phyloP scores from a whole-genome alignment of 35 echinoderm and acorn worm genomes.

The Nesometra sesokonis region DNA sequence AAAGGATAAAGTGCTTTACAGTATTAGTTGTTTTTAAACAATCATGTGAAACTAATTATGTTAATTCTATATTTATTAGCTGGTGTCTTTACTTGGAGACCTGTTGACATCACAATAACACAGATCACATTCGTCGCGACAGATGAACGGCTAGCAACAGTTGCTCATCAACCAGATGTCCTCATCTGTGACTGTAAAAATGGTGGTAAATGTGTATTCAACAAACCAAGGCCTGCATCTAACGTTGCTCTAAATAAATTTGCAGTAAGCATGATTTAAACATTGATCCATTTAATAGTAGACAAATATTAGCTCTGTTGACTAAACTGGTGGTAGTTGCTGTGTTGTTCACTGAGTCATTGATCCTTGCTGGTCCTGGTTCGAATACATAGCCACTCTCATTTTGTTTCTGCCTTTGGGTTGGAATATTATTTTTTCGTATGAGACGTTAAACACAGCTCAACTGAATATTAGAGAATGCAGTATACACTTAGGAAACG shows the following conservation, averaged over 20 bases:
- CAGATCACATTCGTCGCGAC: constrained; percentile 10
- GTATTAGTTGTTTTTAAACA: too few species aligned
- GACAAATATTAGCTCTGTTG: neutral
- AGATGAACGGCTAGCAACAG: constrained; percentile 24
- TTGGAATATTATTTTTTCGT: too few species aligned
- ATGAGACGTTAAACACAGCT: too few species aligned
- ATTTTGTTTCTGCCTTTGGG: too few species aligned
- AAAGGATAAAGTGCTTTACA: too few species aligned
- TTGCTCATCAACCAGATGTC: constrained; percentile 7
- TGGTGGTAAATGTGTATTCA: constrained; percentile 34
- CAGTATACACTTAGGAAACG: too few species aligned
- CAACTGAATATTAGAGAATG: too few species aligned
- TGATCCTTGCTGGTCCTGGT: neutral
- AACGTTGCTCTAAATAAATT: constrained; percentile 37
- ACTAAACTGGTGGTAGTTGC: too few species aligned
- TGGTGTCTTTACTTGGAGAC: constrained; percentile 12
- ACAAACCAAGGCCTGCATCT: constrained; percentile 2
- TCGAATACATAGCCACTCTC: too few species aligned
- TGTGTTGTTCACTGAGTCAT: neutral
- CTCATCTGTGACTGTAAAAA: constrained; percentile 44
- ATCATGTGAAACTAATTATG: neutral
- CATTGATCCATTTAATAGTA: neutral
- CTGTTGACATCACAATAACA: neutral
- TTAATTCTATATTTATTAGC: neutral
- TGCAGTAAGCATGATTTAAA: constrained; percentile 20